phyloP scores from a whole-genome alignment of 2,888 invertebrate species.

The Metellina segmentata region DNA sequence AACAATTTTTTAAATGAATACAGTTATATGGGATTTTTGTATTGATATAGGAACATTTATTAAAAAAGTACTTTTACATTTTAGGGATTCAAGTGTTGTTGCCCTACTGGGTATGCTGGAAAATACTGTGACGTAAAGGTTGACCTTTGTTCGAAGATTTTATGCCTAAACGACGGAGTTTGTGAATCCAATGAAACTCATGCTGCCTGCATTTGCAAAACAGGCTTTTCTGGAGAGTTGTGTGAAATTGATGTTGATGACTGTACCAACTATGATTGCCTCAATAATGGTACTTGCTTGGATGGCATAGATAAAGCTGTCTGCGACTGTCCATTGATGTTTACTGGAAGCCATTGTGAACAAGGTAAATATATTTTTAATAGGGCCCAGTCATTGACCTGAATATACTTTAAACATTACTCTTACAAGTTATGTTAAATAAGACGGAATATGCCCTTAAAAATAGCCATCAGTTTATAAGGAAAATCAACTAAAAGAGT shows the following conservation, averaged over 20 bases:
- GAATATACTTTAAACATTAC: too few species aligned
- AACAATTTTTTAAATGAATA: too few species aligned
- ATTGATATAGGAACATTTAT: not conserved
- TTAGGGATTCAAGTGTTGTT: conserved; percentile 71
- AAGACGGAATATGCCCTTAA: too few species aligned
- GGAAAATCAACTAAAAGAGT: too few species aligned
- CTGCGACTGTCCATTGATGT: conserved; percentile 91
- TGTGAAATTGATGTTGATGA: conserved; percentile 94
- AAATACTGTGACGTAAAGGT: conserved; percentile 97
- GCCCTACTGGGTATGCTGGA: conserved; percentile 91
- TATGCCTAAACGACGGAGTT: conserved; percentile 92
- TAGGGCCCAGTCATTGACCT: too few species aligned
- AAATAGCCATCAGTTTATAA: too few species aligned
- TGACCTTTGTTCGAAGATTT: conserved; percentile 90
- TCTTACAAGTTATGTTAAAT: too few species aligned
- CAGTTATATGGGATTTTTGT: too few species aligned
- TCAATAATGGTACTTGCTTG: conserved; percentile 91
- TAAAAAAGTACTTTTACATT: conserved; percentile 8
- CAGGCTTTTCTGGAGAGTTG: conserved; percentile 90
- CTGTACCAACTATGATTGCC: conserved; percentile 88
- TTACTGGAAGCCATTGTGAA: conserved; percentile 91
- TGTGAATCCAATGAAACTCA: conserved; percentile 84
- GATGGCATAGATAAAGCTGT: conserved; percentile 92
- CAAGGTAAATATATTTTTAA: conserved; percentile 35
- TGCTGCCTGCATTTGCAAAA: conserved; percentile 90